Conservation (phyloP, 2,888 invertebrate genomes). For the Yponomeuta cagnagella region DNA sequence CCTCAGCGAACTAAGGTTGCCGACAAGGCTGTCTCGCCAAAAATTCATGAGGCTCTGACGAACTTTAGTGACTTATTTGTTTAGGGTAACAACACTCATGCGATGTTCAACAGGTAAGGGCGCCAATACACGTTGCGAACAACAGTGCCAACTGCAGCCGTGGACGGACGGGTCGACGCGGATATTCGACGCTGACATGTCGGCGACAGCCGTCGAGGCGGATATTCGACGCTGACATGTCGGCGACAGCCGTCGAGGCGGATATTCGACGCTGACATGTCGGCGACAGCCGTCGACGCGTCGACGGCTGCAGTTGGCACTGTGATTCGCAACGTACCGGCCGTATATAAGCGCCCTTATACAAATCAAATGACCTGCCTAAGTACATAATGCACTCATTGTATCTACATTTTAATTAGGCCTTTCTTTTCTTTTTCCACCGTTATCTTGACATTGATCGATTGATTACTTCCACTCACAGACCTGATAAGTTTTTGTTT, state of each 20-base stretch:
- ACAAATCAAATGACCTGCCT: background rate
- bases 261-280: no score
- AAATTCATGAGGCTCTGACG: background rate
- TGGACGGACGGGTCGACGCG: no score
- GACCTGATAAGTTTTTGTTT: background rate
- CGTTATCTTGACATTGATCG: background rate
- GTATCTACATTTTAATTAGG: background rate
- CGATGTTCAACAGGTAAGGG: constrained; percentile 34
- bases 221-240: no score
- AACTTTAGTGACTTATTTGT: background rate
- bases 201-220: no score
- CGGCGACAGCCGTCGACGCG: no score
- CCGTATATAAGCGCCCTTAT: no score
- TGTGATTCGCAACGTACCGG: no score
- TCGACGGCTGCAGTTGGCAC: no score
- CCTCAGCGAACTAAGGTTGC: background rate
- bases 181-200: no score
- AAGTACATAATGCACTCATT: background rate
- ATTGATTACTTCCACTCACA: background rate
- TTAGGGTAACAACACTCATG: constrained; percentile 65
- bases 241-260: no score
- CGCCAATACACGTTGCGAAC: no score
- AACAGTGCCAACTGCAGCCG: no score
- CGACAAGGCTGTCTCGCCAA: background rate
- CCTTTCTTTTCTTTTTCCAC: background rate